Evolutionary conservation across 2,113 vertebrate genomes (phyloP), one percentile per base, ranked within the genome.

Genomic region (Pangasianodon hypophthalmus): DNA sequence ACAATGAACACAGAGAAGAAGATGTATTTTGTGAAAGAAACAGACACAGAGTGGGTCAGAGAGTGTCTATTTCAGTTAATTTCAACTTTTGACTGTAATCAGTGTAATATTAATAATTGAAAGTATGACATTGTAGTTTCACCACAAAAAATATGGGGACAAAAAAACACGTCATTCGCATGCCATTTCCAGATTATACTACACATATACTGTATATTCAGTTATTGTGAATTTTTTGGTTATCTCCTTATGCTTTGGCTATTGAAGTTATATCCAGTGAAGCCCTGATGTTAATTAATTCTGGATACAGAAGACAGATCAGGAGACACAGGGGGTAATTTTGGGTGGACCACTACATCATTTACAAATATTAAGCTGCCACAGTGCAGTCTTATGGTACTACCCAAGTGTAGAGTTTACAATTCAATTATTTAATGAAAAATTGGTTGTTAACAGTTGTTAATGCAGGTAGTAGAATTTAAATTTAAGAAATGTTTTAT

Each of bases 321-420:
- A 46, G 32, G 26, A 24, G 54, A 84, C n/a, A 89, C 58, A 18
- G 10, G 54, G 44, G 32, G 82, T 77, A 84, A 89, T 77, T 89
- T 84, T 48, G 13, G 29, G 19, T 58, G 52, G 75, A 37, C 29
- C 18, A 52, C 46, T 50, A 54, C 48, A 21, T 67, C 62, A 81
- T 4, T 29, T n/a, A 14, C 7, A 13, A 37, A 37, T 82, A 56
- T 56, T 11, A 56, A 54, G 21, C 19, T 73, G 69, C 16, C 69
- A 69, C 29, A 69, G 11, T 13, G n/a, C 3, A 64, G 60, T 64
- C 24, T 26, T 64, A 26, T 26, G 29, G 60, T 64, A 29, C 29
- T 29, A 64, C 29, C 60, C 60, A 64, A 64, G 60, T 26, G 24
- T 64, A 64, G 8, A 64, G 60, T 6, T 64, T 64, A 29, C 60